These are phyloP conservation scores for Uromys caudimaculatus DNA, from an alignment of 2,797 vertebrate genomes.

Conservation along the genomic window DNA sequence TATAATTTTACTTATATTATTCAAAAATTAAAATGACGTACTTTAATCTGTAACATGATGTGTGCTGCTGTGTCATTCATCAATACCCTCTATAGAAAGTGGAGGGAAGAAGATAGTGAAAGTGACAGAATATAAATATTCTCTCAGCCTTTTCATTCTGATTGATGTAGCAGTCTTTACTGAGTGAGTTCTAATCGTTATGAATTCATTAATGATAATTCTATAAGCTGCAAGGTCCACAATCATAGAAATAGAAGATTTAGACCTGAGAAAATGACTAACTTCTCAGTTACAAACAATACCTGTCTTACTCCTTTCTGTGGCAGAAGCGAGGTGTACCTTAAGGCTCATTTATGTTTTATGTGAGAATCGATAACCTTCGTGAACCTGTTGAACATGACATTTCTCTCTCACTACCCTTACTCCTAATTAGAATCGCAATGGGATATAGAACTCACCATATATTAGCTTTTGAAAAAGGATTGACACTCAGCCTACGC, in stretches of 20 bases:
- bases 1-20: neutral
- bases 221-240: rapidly evolving
- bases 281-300: neutral
- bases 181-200: neutral
- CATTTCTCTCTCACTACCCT: too few species aligned
- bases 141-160: neutral
- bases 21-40: neutral
- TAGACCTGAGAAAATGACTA: neutral
- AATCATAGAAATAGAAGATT: neutral
- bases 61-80: neutral
- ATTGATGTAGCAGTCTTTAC: neutral
- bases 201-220: too few species aligned
- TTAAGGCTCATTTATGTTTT: neutral
- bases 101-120: neutral
- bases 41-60: neutral
- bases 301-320: too few species aligned
- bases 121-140: neutral
- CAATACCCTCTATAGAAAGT: neutral
- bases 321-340: rapidly evolving
- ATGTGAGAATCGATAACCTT: neutral
- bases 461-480: neutral
- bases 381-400: neutral
- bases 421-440: neutral
- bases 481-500: neutral
- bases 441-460: neutral